Conservation (phyloP, 2,113 vertebrate species). For the Etheostoma spectabile region DNA sequence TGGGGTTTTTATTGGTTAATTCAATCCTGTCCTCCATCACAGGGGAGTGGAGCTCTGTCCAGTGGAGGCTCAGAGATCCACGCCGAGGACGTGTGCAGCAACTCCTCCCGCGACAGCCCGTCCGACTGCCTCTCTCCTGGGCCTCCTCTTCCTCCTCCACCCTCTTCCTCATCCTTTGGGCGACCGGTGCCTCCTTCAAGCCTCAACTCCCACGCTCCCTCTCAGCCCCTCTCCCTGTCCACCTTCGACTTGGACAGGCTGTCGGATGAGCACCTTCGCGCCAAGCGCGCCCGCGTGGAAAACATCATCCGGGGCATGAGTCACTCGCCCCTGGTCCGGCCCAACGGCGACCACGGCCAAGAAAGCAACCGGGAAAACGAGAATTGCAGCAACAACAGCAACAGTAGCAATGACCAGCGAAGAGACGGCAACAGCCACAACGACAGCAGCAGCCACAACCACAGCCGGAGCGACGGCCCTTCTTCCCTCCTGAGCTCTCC, state of each 20-base stretch:
- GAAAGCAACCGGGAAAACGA: conserved; percentile 52
- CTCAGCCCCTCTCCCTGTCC: conserved; percentile 90
- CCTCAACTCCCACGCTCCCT: conserved; percentile 80
- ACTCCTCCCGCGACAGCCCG: conserved; percentile 91
- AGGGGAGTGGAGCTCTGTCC: conserved; percentile 92
- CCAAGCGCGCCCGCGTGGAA: conserved; percentile 97
- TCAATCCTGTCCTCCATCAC: conserved; percentile 24
- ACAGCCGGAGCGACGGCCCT: conserved; percentile 83
- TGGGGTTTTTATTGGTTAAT: background rate
- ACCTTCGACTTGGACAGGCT: conserved; percentile 97
- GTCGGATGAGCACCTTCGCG: conserved; percentile 97
- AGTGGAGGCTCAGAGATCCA: conserved; percentile 98
- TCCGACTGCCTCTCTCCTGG: conserved; percentile 97
- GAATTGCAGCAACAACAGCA: conserved; percentile 44
- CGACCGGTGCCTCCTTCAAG: conserved; percentile 72
- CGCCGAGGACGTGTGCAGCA: conserved; percentile 97
- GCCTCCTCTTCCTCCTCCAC: conserved; percentile 80
- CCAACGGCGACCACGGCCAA: conserved; percentile 74
- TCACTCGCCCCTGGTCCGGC: conserved; percentile 94
- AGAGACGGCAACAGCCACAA: conserved; percentile 53
- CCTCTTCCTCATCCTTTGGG: conserved; percentile 84
- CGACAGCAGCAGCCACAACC: conserved; percentile 34
- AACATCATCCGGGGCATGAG: conserved; percentile 99
- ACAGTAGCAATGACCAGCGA: conserved; percentile 52
- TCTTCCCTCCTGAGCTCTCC: conserved; percentile 85